Conservation (phyloP, 2,113 vertebrate genomes). For the Cyprinodon brontotheroides region DNA sequence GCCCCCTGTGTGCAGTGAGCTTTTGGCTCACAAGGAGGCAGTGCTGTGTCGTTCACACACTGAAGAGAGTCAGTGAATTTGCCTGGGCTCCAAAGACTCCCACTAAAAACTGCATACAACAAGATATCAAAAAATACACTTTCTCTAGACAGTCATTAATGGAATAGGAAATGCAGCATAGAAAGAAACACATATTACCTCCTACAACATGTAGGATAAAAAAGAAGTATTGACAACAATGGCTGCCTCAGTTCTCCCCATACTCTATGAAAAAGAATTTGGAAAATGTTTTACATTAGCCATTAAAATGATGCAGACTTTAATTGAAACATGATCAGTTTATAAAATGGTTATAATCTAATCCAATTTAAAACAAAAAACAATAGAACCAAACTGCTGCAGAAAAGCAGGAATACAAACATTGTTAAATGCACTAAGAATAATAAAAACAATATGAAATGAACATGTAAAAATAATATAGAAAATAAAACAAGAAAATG, state of each 20-base stretch:
- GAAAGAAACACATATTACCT: slow-evolving; percentile 18
- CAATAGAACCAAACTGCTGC: too few relatives aligned
- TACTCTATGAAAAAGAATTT: too few relatives aligned
- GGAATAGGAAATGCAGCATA: slow-evolving; percentile 11
- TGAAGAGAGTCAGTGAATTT: slow-evolving; percentile 20
- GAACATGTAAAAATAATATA: too few relatives aligned
- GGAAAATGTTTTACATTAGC: too few relatives aligned
- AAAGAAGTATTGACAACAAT: slow-evolving; percentile 13
- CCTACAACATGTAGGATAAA: slow-evolving; percentile 20
- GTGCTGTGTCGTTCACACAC: slow-evolving; percentile 67
- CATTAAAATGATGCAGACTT: too few relatives aligned
- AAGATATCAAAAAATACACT: slow-evolving; percentile 26
- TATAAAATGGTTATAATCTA: too few relatives aligned
- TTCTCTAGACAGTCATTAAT: slow-evolving; percentile 15
- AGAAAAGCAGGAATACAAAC: too few relatives aligned
- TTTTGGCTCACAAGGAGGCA: slow-evolving; percentile 75
- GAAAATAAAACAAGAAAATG: too few relatives aligned
- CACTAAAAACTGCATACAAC: slow-evolving; percentile 23
- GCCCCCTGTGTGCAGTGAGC: slow-evolving; percentile 61
- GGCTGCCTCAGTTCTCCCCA: slow-evolving; percentile 13
- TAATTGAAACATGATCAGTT: too few relatives aligned
- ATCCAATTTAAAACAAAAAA: too few relatives aligned
- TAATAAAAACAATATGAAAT: too few relatives aligned
- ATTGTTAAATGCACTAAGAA: too few relatives aligned
- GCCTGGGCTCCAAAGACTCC: slow-evolving; percentile 17